phyloP scores from a whole-genome alignment of 2,113 vertebrate species.

The Stigmatopora nigra region DNA sequence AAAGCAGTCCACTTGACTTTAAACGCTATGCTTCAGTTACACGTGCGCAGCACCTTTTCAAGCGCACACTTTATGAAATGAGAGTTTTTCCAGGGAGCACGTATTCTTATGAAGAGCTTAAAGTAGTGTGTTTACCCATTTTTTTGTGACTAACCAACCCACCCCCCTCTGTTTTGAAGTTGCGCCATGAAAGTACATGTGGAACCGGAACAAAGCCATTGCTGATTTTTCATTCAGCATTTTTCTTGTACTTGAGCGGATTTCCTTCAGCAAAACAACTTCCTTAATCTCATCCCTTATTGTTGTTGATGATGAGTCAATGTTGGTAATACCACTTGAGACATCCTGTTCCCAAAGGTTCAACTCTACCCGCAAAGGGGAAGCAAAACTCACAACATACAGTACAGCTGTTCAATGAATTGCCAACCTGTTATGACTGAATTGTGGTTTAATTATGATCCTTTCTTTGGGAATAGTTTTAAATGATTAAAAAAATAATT shows the following conservation, averaged over 20 bases:
- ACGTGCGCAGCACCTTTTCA: neutral
- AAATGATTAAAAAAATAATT: neutral
- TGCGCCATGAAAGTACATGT: neutral
- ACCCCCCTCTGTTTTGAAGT: neutral
- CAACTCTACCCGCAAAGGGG: neutral
- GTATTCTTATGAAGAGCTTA: neutral
- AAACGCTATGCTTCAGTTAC: neutral
- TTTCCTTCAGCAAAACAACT: slow-evolving; percentile 42
- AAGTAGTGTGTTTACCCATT: neutral
- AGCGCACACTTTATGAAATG: neutral
- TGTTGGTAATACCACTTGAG: slow-evolving; percentile 13
- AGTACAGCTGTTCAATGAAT: neutral
- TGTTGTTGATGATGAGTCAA: slow-evolving; percentile 38
- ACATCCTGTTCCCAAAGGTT: slow-evolving; percentile 16
- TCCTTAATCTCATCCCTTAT: slow-evolving; percentile 32
- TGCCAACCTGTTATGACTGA: neutral
- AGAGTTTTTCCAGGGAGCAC: neutral
- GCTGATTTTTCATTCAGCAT: slow-evolving; percentile 36
- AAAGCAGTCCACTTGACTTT: neutral
- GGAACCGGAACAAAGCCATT: slow-evolving; percentile 1
- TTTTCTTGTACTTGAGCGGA: slow-evolving; percentile 46
- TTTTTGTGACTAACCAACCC: neutral
- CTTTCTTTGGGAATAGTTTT: neutral
- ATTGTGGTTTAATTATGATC: neutral
- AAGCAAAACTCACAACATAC: neutral